phyloP scores from a whole-genome alignment of 2,797 vertebrate species.

The Macropodus opercularis region DNA sequence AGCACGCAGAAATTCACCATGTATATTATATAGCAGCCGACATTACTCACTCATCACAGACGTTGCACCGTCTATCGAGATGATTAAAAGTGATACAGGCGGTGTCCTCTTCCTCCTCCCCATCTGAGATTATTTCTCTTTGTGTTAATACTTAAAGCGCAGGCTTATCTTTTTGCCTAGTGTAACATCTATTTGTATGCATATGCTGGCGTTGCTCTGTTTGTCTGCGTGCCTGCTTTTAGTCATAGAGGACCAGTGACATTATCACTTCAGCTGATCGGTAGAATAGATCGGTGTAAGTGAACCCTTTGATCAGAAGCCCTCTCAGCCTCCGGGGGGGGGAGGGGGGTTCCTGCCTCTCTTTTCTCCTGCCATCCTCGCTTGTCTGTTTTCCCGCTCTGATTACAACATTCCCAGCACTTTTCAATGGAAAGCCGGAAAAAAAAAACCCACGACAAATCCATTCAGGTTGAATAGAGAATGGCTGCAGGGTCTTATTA shows the following conservation, averaged over 20 bases:
- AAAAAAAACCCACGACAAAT: conserved; percentile 52
- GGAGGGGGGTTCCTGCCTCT: too few relatives aligned
- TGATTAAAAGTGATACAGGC: neutral
- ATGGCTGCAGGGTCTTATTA: conserved; percentile 60
- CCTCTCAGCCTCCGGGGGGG: conserved; percentile 54
- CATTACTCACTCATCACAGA: neutral
- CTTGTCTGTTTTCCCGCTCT: conserved; percentile 46
- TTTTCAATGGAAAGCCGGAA: conserved; percentile 22
- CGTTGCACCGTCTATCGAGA: conserved; percentile 1
- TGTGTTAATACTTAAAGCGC: neutral
- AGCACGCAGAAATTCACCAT: neutral
- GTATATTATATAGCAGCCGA: neutral
- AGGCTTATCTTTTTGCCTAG: neutral
- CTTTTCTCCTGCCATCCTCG: conserved; percentile 16
- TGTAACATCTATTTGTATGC: conserved; percentile 15
- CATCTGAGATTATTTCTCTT: neutral
- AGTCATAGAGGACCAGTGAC: conserved; percentile 29
- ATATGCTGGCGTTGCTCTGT: neutral
- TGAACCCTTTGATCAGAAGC: conserved; percentile 70
- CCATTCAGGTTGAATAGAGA: conserved; percentile 40
- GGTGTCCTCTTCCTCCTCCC: neutral
- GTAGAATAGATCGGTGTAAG: conserved; percentile 63
- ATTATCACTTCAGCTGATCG: conserved; percentile 55
- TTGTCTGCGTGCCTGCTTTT: conserved; percentile 13
- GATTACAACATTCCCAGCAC: conserved; percentile 39